Evolutionary conservation across 2,888 invertebrate species (phyloP), one percentile per base, ranked within the genome.

Genomic region (Cerastis rubricosa): DNA sequence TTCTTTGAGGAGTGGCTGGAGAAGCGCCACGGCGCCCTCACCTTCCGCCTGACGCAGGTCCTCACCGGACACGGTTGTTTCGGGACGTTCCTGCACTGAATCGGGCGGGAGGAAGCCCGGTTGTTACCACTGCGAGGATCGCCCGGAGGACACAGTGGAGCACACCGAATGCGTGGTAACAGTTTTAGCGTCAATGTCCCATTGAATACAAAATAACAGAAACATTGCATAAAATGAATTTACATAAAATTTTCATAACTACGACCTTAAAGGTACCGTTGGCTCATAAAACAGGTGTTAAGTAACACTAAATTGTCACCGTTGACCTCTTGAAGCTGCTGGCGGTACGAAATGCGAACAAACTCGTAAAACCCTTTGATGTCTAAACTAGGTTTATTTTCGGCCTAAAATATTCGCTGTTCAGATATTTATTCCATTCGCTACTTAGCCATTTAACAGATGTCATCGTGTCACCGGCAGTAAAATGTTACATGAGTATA

Each of bases 391-490:
- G 75, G 72, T 83, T 78, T 79, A 78, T 78, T 78, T 74, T 72
- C 71, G 65, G 77, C 87, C 90, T 89, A 83, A 89, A 93, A 90
- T 90, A 89, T 89, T 85, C 25, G 35, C 25, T 51, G 14, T 29
- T 63, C 29, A 76, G 25, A 64, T 35, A 25, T 25, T 29, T 35
- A 25, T 25, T 29, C 3, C 22, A 59, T 59, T 65, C 14, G 22
- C 5, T 35, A 25, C 43, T 63, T 22, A 6, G n/a, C n/a, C 29
- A 63, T 63, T 45, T n/a, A 43, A 25, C 3, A 45, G 45, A 35
- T 25, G 22, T 29, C 49, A 11, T 35, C 5, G 45, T 25, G n/a
- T 43, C 61, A 14, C 19, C 11, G 25, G 14, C 51, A n/a, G 19
- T 76, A 76, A 76, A 80, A 64, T 19, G 14, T 8, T 12, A n/a